Evolutionary conservation across 2,113 vertebrate species (phyloP), one percentile per base, ranked within the genome.

Genomic region (Colaptes auratus): DNA sequence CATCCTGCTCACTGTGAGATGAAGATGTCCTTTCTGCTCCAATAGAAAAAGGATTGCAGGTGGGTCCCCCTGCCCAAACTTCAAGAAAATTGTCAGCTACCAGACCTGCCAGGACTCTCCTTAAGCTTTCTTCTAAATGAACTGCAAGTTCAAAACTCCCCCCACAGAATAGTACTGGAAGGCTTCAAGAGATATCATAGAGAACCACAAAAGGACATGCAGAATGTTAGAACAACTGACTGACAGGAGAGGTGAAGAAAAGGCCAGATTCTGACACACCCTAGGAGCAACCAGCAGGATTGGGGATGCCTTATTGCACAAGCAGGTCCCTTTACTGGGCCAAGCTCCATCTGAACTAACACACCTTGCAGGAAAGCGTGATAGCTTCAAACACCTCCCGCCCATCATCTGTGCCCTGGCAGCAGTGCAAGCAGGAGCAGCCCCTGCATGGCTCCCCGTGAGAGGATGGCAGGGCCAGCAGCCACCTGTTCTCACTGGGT

Each of bases 391-490:
- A 16, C 72, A 50, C 48, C 65, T 70, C 72, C 58, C 0, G 7
- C 69, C 79, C 1, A 0, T 12, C 52, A 53, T 7, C 46, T 31
- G 15, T 6, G 28, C 14, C 3, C 3, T 1, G 0, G 74, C 75
- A 86, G 64, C 56, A 46, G 52, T 4, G 12, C 7, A 15, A 5
- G 25, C 0, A 5, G 53, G 18, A 80, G 16, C 56, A 53, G 44
- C 56, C 39, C 44, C 15, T 9, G 1, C 18, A 2, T 4, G 0
- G 39, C 23, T 58, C 55, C 10, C n/a, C 21, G 10, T 0, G 0
- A 5, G 69, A 48, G 28, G 18, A 33, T 8, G 7, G 39, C 11
- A 1, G 18, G n/a, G 33, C 28, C 64, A 65, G 36, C 63, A 71
- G 59, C 31, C 77, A 18, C 56, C 39, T 42, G 50, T 6, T 61